A percentile compares a stretch with the other conserved stretches of the same genome.
phyloP scores from a whole-genome alignment of 92 coral and sea anemone genomes.

The Actinernus sp. region DNA sequence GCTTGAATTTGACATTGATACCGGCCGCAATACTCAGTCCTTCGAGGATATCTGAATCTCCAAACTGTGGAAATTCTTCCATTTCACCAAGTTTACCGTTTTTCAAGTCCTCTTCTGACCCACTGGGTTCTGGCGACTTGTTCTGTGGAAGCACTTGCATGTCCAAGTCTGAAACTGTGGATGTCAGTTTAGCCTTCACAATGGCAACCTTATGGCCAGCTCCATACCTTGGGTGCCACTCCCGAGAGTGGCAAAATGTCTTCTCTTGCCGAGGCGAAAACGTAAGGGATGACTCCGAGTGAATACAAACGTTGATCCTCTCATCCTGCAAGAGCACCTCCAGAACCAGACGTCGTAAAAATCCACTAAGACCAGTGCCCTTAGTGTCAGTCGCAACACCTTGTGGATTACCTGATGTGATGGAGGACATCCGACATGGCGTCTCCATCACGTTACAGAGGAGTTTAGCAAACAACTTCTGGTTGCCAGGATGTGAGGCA shows the following conservation, averaged over 20 bases:
- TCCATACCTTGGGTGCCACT: conserved; percentile 98
- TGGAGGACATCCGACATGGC: conserved; percentile 3
- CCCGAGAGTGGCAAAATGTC: conserved; percentile 72
- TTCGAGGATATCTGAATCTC: conserved; percentile 76
- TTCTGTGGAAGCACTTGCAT: conserved; percentile 50
- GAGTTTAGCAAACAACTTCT: conserved; percentile 74
- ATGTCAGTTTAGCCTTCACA: conserved; percentile 66
- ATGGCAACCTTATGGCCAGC: conserved; percentile 84
- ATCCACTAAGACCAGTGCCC: conserved; percentile 75
- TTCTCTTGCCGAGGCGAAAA: conserved; percentile 49
- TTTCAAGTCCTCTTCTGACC: conserved; percentile 46
- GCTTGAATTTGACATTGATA: conserved; percentile 89
- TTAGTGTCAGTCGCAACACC: conserved; percentile 13
- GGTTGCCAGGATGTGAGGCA: conserved; percentile 84
- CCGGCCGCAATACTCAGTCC: conserved; percentile 90
- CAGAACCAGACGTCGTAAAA: conserved; percentile 84
- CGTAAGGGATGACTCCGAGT: conserved; percentile 46
- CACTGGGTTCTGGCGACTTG: conserved; percentile 15
- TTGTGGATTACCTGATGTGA: conserved; percentile 9
- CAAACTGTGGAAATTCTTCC: conserved; percentile 63
- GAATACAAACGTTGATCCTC: conserved; percentile 68
- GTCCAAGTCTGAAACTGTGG: conserved; percentile 67
- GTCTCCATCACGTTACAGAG: conserved; percentile 80
- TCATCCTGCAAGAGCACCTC: conserved; percentile 88
- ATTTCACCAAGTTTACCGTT: conserved; percentile 41